Conservation (phyloP, 2,113 vertebrate species). For the Oncorhynchus kisutch region DNA sequence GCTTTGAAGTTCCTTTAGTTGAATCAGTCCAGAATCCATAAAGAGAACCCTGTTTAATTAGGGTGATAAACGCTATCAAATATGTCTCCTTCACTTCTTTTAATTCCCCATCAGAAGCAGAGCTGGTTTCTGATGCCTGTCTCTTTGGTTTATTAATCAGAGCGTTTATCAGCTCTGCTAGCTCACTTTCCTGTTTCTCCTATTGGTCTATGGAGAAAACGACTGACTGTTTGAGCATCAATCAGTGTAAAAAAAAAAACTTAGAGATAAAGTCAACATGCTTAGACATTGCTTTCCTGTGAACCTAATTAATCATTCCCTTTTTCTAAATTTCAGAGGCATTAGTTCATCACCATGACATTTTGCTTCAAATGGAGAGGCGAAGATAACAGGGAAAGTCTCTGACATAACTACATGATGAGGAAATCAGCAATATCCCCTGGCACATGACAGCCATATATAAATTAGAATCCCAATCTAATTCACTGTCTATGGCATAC, state of each 20-base stretch:
- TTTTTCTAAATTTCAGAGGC: too few relatives aligned
- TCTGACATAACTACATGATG: not conserved
- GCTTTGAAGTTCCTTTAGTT: conserved; percentile 33
- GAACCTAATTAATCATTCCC: too few relatives aligned
- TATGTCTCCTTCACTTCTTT: not conserved
- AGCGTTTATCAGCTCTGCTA: not conserved
- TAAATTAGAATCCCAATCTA: not conserved
- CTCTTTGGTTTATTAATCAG: not conserved
- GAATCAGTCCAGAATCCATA: conserved; percentile 29
- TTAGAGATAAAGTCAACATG: not conserved
- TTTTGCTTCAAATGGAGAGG: not conserved
- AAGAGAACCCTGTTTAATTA: conserved; percentile 19
- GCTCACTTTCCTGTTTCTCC: not conserved
- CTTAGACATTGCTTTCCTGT: too few relatives aligned
- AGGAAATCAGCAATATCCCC: not conserved
- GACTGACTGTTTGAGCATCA: not conserved
- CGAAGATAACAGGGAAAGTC: not conserved
- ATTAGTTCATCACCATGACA: not conserved
- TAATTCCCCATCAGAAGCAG: not conserved
- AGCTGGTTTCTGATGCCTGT: not conserved
- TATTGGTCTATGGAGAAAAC: not conserved
- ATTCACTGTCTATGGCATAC: not conserved
- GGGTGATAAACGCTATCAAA: not conserved
- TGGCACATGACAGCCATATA: not conserved
- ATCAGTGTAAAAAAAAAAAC: not conserved